A percentile compares a stretch with the other conserved stretches of the same genome.
Evolutionary conservation across 2,888 invertebrate species (phyloP).

Genomic region (Drosophila kambysellisi): DNA sequence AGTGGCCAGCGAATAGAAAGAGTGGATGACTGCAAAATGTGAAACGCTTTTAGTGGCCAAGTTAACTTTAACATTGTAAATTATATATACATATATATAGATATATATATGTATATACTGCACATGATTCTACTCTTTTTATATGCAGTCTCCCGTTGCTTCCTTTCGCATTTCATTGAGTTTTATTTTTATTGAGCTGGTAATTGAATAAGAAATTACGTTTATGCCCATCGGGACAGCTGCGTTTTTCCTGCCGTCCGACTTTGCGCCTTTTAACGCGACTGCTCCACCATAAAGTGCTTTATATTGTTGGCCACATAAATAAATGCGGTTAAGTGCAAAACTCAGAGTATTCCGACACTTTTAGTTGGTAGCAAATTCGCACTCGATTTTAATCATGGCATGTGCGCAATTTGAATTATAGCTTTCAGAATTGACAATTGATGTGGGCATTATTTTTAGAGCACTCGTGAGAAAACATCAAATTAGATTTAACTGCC

Average conservation of each 20-base stretch:
- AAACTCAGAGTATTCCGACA: slow-evolving; percentile 18
- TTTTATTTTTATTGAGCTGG: slow-evolving; percentile 76
- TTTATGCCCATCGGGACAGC: slow-evolving; percentile 56
- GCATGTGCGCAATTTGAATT: slow-evolving; percentile 52
- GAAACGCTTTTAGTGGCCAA: slow-evolving; percentile 46
- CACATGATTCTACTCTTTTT: slow-evolving; percentile 19
- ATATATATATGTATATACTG: slow-evolving; percentile 29
- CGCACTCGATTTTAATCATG: slow-evolving; percentile 53
- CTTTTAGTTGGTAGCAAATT: slow-evolving; percentile 42
- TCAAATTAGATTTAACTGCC: neutral
- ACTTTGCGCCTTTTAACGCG: slow-evolving; percentile 61
- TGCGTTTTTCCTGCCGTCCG: slow-evolving; percentile 11
- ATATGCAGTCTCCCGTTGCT: slow-evolving; percentile 6
- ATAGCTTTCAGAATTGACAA: slow-evolving; percentile 31
- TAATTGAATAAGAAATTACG: slow-evolving; percentile 75
- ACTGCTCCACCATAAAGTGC: slow-evolving; percentile 51
- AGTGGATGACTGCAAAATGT: slow-evolving; percentile 30
- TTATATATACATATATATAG: neutral
- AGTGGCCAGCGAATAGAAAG: slow-evolving; percentile 37
- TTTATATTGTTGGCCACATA: slow-evolving; percentile 55
- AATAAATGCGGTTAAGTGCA: slow-evolving; percentile 40
- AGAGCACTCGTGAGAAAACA: neutral
- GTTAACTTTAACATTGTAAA: slow-evolving; percentile 40
- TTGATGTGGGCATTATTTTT: slow-evolving; percentile 33
- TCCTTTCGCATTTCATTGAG: slow-evolving; percentile 64